Conservation (phyloP, 2,888 invertebrate genomes). For the Sussaba pulchella region DNA sequence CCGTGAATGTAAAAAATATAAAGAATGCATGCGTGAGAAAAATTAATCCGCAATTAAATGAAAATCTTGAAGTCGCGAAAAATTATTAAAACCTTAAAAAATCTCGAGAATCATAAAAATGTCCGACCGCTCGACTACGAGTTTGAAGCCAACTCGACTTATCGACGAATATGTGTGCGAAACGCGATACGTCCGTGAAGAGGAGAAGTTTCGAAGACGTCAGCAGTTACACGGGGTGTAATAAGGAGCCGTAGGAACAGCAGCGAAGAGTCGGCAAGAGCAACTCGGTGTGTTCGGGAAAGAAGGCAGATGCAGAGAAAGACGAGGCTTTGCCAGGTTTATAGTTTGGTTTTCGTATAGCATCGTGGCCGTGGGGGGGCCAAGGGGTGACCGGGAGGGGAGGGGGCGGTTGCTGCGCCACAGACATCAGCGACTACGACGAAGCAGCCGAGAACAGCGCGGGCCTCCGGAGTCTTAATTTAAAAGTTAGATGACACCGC, state of each 20-base stretch:
- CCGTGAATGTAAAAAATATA: too few species aligned
- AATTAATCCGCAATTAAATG: too few species aligned
- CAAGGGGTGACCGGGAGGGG: too few species aligned
- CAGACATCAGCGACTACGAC: constrained; percentile 20
- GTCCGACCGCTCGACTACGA: not conserved
- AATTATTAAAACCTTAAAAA: too few species aligned
- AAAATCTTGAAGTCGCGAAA: too few species aligned
- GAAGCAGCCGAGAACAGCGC: constrained; percentile 20
- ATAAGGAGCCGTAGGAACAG: constrained; percentile 33
- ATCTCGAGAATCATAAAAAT: too few species aligned
- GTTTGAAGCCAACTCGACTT: not conserved
- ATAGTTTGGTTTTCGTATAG: too few species aligned
- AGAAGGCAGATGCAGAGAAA: not conserved
- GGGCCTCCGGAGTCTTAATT: constrained; percentile 75
- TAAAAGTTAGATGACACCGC: constrained; percentile 78
- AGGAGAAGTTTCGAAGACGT: constrained; percentile 6
- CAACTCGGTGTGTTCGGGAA: constrained; percentile 31
- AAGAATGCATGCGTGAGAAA: too few species aligned
- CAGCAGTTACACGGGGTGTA: constrained; percentile 47
- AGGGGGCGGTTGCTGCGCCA: not conserved
- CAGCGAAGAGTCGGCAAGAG: not conserved
- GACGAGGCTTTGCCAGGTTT: not conserved
- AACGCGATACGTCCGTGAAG: not conserved
- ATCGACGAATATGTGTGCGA: constrained; percentile 6
- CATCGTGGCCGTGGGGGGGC: not conserved